These are phyloP conservation scores for Parapristionchus giblindavisi DNA, from an alignment of 2,888 invertebrate species.

Conservation along the genomic window DNA sequence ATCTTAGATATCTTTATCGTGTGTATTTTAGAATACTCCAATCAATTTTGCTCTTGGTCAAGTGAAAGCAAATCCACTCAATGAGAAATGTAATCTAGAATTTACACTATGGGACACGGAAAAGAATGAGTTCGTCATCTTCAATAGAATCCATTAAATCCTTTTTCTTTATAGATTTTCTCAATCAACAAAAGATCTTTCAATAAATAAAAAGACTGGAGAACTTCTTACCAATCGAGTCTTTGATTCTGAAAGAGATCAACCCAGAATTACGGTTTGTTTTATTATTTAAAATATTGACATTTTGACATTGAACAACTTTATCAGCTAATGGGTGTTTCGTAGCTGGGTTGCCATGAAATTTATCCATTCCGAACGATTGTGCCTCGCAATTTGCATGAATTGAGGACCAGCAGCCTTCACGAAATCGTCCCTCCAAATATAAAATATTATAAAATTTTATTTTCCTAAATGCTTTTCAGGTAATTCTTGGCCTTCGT, in stretches of 20 bases:
- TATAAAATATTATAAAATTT: not conserved
- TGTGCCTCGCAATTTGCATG: too few species aligned
- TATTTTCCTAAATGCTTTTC: not conserved
- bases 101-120: constrained; percentile 24
- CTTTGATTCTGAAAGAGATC: constrained; percentile 21
- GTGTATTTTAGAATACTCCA: constrained; percentile 19
- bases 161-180: constrained; percentile 5
- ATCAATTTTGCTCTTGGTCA: constrained; percentile 1
- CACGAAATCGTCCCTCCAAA: too few species aligned
- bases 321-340: too few species aligned
- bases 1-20: not conserved
- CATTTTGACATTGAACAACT: not conserved
- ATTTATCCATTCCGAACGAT: too few species aligned
- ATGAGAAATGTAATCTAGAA: constrained; percentile 16
- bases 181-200: constrained; percentile 4
- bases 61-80: constrained; percentile 22
- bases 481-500: constrained; percentile 20
- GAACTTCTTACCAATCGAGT: constrained; percentile 13
- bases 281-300: not conserved
- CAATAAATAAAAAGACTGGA: constrained; percentile 16
- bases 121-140: constrained; percentile 6
- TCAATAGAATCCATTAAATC: not conserved
- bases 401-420: too few species aligned
- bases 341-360: too few species aligned
- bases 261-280: constrained; percentile 12